These are phyloP conservation scores for Rotaria sp. DNA, from an alignment of 2,888 invertebrate genomes.

Conservation along the genomic window DNA sequence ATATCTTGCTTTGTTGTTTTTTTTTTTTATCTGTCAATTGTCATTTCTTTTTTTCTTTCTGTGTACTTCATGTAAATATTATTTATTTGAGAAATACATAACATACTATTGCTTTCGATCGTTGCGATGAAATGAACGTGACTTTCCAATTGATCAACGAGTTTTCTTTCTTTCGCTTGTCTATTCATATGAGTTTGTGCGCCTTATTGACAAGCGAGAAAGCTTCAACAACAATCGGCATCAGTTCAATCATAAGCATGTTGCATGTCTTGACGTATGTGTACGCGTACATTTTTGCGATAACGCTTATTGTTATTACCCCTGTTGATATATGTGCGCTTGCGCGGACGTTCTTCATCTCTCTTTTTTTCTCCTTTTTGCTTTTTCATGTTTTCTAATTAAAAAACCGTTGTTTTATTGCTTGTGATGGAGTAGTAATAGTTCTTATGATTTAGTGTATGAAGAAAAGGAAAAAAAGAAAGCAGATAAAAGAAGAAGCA, in stretches of 20 bases:
- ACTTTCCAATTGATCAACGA: constrained; percentile 5
- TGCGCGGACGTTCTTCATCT: background rate
- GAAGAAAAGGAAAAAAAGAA: too few species aligned
- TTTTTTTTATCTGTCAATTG: background rate
- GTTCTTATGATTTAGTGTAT: background rate
- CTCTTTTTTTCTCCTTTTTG: background rate
- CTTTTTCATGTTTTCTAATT: background rate
- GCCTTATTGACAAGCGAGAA: background rate
- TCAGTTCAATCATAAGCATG: constrained; percentile 2
- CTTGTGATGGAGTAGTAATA: background rate
- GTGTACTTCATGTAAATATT: background rate
- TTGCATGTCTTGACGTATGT: background rate
- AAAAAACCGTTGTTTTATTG: background rate
- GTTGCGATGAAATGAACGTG: background rate
- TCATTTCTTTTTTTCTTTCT: background rate
- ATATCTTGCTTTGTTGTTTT: background rate
- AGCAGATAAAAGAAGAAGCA: too few species aligned
- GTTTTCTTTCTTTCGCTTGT: background rate
- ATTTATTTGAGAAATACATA: background rate
- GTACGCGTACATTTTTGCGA: background rate
- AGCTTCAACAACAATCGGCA: background rate
- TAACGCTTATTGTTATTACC: constrained; percentile 19
- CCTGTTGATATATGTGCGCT: background rate
- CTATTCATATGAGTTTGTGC: background rate
- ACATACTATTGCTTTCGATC: background rate